phyloP scores from a whole-genome alignment of 2,797 vertebrate genomes.

The Coreius guichenoti region DNA sequence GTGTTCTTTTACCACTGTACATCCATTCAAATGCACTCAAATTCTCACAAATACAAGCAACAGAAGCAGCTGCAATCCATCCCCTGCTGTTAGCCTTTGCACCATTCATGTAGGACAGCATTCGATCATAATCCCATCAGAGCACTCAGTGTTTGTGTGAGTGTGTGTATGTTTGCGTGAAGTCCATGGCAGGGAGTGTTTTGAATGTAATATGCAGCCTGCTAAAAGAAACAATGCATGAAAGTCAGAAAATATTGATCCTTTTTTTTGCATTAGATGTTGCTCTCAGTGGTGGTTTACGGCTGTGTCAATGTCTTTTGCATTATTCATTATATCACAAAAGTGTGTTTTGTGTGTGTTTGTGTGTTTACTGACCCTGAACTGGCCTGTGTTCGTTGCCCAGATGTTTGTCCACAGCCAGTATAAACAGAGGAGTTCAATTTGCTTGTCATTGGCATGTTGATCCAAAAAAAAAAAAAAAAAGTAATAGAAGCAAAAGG shows the following conservation, averaged over 20 bases:
- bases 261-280: background rate
- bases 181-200: background rate
- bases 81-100: conserved; percentile 21
- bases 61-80: conserved; percentile 22
- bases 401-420: background rate
- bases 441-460: conserved; percentile 5
- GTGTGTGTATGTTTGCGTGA: conserved; percentile 6
- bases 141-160: background rate
- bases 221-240: background rate
- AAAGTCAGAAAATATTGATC: background rate
- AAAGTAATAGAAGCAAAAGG: background rate
- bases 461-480: background rate
- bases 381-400: background rate
- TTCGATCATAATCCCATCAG: conserved; percentile 31
- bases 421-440: background rate
- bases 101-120: background rate
- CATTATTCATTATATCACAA: conserved; percentile 6
- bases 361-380: conserved; percentile 33
- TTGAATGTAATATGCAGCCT: background rate
- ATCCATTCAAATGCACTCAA: conserved; percentile 6
- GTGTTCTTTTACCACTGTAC: background rate
- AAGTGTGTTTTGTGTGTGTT: conserved; percentile 16
- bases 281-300: background rate
- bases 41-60: background rate
- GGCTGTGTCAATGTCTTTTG: conserved; percentile 12